These are phyloP conservation scores for Epinephelus cyanopodus DNA, from an alignment of 2,113 vertebrate genomes.

Conservation along the genomic window DNA sequence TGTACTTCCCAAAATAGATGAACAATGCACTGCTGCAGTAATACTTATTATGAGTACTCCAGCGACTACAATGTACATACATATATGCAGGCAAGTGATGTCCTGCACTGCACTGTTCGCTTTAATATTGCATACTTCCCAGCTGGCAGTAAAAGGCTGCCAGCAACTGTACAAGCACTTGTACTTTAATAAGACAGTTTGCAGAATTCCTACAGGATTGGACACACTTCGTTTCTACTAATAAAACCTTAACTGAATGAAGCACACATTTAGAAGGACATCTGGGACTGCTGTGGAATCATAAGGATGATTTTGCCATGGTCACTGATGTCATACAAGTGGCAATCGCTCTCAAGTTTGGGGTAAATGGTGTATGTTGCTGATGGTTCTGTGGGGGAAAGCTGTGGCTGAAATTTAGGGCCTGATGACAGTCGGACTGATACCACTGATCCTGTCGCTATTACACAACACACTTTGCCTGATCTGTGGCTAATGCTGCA, in stretches of 20 bases:
- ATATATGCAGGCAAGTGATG: neutral
- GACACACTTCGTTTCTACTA: neutral
- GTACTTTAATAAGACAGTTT: conserved; percentile 7
- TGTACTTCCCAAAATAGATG: neutral
- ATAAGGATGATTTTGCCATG: neutral
- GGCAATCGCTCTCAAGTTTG: neutral
- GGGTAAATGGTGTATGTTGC: neutral
- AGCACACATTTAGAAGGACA: neutral
- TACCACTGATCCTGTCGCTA: conserved; percentile 24
- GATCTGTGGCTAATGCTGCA: conserved; percentile 38
- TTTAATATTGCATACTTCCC: conserved; percentile 46
- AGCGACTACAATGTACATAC: neutral
- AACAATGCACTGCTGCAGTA: neutral
- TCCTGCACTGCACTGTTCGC: neutral
- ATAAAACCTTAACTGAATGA: conserved; percentile 2
- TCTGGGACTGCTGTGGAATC: neutral
- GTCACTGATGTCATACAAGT: conserved; percentile 4
- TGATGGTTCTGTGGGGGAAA: conserved; percentile 11
- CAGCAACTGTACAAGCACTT: conserved; percentile 9
- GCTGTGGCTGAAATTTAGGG: neutral
- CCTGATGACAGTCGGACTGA: conserved; percentile 22
- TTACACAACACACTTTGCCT: conserved; percentile 26
- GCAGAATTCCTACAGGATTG: conserved; percentile 11
- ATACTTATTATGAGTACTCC: neutral
- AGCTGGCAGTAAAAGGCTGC: conserved; percentile 21